Conservation (phyloP, 1,140 invertebrate species). For the Microvelia longipes region DNA sequence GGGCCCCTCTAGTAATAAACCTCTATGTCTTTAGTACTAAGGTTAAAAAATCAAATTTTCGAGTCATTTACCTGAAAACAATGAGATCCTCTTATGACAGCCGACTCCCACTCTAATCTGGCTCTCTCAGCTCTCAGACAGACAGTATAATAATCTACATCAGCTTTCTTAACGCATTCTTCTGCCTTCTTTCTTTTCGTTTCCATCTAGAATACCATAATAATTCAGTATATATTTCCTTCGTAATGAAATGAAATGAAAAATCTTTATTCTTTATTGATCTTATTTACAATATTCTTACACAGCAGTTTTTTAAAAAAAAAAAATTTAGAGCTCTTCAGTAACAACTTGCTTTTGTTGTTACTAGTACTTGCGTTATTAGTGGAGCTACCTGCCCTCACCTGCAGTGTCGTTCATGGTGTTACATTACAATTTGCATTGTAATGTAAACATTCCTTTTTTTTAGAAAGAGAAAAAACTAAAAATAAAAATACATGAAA, state of each 20-base stretch:
- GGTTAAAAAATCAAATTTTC: not conserved
- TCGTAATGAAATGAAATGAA: not conserved
- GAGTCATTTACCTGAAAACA: constrained; percentile 29
- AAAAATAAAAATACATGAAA: too few species aligned
- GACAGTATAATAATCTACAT: constrained; percentile 83
- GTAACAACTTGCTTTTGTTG: too few species aligned
- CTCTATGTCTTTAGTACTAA: not conserved
- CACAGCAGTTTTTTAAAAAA: not conserved
- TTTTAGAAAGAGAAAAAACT: too few species aligned
- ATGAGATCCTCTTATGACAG: constrained; percentile 56
- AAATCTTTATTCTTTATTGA: not conserved
- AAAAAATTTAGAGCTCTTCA: not conserved
- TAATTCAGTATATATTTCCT: not conserved
- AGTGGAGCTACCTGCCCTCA: too few species aligned
- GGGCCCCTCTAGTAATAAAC: not conserved
- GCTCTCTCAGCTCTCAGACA: constrained; percentile 77
- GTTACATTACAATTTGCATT: not conserved
- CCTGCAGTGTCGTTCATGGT: not conserved
- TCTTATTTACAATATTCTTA: too few species aligned
- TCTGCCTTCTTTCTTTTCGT: constrained; percentile 78
- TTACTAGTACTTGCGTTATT: too few species aligned
- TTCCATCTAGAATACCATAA: constrained; percentile 45
- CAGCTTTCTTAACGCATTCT: constrained; percentile 72
- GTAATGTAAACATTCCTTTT: too few species aligned
- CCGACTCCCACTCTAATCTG: constrained; percentile 79